Evolutionary conservation across 2,113 vertebrate species (phyloP).

Genomic region (Pimephales promelas): DNA sequence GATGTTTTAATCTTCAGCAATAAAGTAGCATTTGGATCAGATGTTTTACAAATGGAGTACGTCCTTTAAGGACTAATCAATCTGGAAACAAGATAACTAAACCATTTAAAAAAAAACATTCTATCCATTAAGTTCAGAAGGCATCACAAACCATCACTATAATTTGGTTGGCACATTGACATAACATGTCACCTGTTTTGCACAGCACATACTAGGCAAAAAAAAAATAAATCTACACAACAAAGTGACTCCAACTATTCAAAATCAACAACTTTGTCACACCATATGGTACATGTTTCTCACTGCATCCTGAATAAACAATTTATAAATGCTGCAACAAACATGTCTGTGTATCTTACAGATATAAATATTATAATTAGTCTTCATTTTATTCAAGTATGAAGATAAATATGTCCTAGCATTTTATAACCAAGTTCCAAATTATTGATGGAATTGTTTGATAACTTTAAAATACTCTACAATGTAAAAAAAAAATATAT

Average conservation of each 20-base stretch:
- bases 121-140: neutral
- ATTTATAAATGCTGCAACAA: constrained; percentile 15
- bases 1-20: neutral
- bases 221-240: neutral
- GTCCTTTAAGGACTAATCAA: neutral
- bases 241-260: constrained; percentile 9
- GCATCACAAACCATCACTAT: no score
- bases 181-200: no score
- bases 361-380: neutral
- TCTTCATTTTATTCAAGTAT: neutral
- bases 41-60: neutral
- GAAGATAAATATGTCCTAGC: constrained; percentile 1
- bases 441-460: neutral
- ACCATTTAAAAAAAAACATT: neutral
- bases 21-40: neutral
- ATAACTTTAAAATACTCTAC: neutral
- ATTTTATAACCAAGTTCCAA: neutral
- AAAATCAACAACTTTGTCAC: neutral
- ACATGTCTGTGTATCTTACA: constrained; percentile 4
- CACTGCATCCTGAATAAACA: neutral
- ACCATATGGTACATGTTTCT: constrained; percentile 29
- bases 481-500: no score
- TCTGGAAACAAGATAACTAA: neutral
- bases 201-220: no score
- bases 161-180: neutral